These are phyloP conservation scores for Pectinophora gossypiella DNA, from an alignment of 1,140 invertebrate genomes.

Conservation along the genomic window DNA sequence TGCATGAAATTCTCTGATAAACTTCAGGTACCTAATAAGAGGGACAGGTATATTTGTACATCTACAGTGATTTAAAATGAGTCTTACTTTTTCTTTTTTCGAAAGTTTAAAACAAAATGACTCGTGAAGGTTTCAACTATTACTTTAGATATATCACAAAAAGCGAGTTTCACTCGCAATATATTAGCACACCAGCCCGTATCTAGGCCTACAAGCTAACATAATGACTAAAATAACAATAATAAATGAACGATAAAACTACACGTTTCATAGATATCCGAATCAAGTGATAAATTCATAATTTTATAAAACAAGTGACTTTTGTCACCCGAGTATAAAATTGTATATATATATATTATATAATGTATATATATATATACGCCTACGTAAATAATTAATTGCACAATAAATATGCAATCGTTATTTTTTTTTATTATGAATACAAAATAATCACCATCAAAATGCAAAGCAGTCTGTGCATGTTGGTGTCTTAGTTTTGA, in stretches of 20 bases:
- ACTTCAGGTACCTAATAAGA: slow-evolving; percentile 67
- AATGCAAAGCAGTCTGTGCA: slow-evolving; percentile 69
- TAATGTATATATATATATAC: slow-evolving; percentile 7
- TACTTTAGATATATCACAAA: slow-evolving; percentile 43
- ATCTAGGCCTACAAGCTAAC: neutral
- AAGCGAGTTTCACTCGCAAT: slow-evolving; percentile 42
- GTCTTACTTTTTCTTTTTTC: neutral
- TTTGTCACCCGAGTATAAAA: slow-evolving; percentile 7
- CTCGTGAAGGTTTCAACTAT: neutral
- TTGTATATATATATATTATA: slow-evolving; percentile 17
- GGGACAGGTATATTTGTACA: slow-evolving; percentile 33
- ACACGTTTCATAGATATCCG: neutral
- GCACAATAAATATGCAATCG: slow-evolving; percentile 27
- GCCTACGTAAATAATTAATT: slow-evolving; percentile 20
- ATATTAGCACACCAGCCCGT: neutral
- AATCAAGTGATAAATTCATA: neutral
- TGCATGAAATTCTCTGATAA: slow-evolving; percentile 43
- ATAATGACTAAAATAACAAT: neutral
- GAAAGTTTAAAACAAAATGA: no score
- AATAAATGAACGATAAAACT: neutral
- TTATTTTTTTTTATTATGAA: slow-evolving; percentile 19
- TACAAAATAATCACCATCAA: slow-evolving; percentile 46
- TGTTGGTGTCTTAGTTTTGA: slow-evolving; percentile 46
- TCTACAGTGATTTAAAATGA: neutral
- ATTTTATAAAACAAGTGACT: neutral